Evolutionary conservation across 2,113 vertebrate genomes (phyloP), one percentile per base, ranked within the genome.

Genomic region (Podilymbus podiceps): DNA sequence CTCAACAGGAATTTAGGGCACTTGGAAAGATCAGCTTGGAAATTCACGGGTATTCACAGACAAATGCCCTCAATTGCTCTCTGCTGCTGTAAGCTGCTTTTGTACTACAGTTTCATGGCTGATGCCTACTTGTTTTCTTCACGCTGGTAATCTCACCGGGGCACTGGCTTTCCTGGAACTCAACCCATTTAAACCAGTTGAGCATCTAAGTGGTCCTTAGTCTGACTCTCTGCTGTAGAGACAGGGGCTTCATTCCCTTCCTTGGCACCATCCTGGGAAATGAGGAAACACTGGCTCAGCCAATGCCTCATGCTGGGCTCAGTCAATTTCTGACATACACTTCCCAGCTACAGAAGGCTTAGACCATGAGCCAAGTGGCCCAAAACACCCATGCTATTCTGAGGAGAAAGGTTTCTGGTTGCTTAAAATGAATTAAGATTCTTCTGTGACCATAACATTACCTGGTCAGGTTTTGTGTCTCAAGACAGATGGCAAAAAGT

Each of bases 61-160:
- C 71, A 78, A 95, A 91, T 82, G 91, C 73, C 84, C 94, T 97
- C 84, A 89, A 79, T 91, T 93, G 86, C 95, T 95, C 94, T 85
- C 86, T 79, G 86, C 62, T 79, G 62, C 77, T 3, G 4, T 96
- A 97, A 95, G 90, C 86, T 3, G 86, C 89, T 96, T 97, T 97
- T 85, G 74, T 73, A 63, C 47, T 73, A 89, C 84, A 69, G 93
- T 95, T 95, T 62, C 77, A 69, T 64, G 80, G 38, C 73, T 82
- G 53, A 47, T 69, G 72, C 19, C 1, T 77, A 88, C 83, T 94
- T 33, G 3, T 84, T 95, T 94, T 73, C 86, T 89, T 85, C 90
- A 76, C 38, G 5, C 42, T 82, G 67, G 27, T 56, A 87, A 90
- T 93, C 76, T 78, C 90, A n/a, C 11, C 23, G 76, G 22, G 52